phyloP scores from a whole-genome alignment of 2,113 vertebrate genomes.

The Pontoporia blainvillei region DNA sequence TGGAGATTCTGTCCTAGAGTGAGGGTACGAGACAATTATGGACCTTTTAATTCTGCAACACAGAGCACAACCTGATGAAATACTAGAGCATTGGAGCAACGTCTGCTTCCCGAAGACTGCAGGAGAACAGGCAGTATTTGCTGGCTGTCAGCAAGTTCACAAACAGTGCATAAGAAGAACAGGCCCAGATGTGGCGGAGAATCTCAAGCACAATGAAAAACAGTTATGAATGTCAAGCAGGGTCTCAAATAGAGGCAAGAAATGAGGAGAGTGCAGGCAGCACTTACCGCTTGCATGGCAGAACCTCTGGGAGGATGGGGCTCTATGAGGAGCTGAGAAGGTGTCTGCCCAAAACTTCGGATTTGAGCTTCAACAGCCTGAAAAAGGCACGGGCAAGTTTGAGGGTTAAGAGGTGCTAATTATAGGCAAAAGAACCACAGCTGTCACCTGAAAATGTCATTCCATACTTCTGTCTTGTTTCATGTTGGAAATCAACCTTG shows the following conservation, averaged over 20 bases:
- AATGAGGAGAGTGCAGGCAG: not conserved
- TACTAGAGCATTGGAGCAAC: accelerated
- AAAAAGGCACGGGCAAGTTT: constrained; percentile 78
- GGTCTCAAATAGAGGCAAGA: not conserved
- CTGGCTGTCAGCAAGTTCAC: not conserved
- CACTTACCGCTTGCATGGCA: constrained; percentile 98
- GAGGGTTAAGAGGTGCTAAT: constrained; percentile 91
- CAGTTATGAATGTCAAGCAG: not conserved
- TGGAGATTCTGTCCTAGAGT: not conserved
- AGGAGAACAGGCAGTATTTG: not conserved
- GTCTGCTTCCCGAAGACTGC: not conserved
- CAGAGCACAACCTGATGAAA: not conserved
- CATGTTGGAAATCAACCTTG: constrained; percentile 79
- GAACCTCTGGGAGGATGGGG: constrained; percentile 97
- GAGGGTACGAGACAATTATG: not conserved
- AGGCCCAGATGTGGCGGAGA: not conserved
- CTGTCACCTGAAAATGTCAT: constrained; percentile 88
- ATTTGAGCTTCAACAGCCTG: constrained; percentile 98
- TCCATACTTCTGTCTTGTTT: constrained; percentile 87
- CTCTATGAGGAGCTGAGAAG: constrained; percentile 96
- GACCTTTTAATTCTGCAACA: not conserved
- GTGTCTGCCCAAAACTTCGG: constrained; percentile 98
- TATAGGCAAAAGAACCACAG: constrained; percentile 89
- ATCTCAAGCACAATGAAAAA: not conserved
- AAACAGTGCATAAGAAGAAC: not conserved